Conservation (phyloP, 2,888 invertebrate genomes). For the Sacculina carcini region DNA sequence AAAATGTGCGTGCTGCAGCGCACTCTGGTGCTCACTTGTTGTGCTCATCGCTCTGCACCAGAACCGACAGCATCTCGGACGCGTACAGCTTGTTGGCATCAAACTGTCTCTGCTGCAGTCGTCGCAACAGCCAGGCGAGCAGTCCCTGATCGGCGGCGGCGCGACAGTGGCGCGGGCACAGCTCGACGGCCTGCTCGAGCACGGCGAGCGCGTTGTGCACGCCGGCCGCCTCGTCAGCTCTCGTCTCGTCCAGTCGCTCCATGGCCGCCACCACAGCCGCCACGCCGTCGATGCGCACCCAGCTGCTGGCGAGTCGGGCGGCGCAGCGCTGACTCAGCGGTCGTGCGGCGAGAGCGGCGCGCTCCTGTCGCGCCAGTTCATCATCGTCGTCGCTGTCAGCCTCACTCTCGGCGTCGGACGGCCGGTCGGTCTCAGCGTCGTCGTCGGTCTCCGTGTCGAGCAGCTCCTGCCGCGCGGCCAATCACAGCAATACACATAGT, state of each 20-base stretch:
- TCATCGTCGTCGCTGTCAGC: too few species aligned
- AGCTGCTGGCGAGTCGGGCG: slow-evolving; percentile 54
- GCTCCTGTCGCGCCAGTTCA: too few species aligned
- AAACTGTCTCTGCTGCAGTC: slow-evolving; percentile 65
- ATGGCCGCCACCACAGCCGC: slow-evolving; percentile 76
- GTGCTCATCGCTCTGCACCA: slow-evolving; percentile 65
- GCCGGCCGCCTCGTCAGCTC: slow-evolving; percentile 77
- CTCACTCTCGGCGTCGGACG: too few species aligned
- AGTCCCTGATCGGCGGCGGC: slow-evolving; percentile 77
- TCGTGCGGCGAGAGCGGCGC: too few species aligned
- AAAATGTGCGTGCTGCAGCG: too few species aligned
- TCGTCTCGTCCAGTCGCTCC: slow-evolving; percentile 58
- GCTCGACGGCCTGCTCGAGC: slow-evolving; percentile 83
- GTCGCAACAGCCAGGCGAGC: slow-evolving; percentile 66
- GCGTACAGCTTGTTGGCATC: slow-evolving; percentile 85
- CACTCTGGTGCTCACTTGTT: slow-evolving; percentile 28
- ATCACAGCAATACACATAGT: too few species aligned
- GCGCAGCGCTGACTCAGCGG: slow-evolving; percentile 50
- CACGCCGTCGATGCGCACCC: slow-evolving; percentile 69
- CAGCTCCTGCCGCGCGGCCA: slow-evolving; percentile 32
- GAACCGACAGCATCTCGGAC: slow-evolving; percentile 81
- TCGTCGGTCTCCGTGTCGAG: slow-evolving; percentile 75
- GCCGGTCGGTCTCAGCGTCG: slow-evolving; percentile 78
- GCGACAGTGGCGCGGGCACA: slow-evolving; percentile 49
- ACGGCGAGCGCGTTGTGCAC: slow-evolving; percentile 79